Evolutionary conservation across 92 coral and sea anemone species (phyloP).

Genomic region (Virgularia gustaviana): DNA sequence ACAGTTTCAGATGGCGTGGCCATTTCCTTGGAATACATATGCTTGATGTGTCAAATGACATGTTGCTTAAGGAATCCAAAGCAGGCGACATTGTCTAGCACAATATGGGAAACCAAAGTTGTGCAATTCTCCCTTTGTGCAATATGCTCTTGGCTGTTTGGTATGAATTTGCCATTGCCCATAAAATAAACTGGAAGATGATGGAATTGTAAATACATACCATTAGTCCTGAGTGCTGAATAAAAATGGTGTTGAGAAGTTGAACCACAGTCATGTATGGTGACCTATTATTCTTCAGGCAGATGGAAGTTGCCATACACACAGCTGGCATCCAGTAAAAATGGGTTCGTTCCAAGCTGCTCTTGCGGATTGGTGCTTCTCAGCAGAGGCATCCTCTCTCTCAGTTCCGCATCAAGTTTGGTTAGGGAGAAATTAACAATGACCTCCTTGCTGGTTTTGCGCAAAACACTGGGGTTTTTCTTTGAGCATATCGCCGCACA

Average conservation of each 20-base stretch:
- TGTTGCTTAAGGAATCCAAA: neutral
- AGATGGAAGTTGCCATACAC: conserved; percentile 66
- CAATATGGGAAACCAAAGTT: no score
- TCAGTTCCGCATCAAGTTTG: conserved; percentile 36
- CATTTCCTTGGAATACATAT: no score
- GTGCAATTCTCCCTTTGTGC: no score
- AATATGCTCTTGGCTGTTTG: neutral
- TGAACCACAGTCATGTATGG: neutral
- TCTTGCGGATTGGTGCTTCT: conserved; percentile 35
- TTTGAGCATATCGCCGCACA: no score
- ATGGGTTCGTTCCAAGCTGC: conserved; percentile 30
- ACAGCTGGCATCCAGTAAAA: conserved; percentile 23
- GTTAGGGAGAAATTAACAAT: conserved; percentile 49
- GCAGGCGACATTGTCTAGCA: neutral
- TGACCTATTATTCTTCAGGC: conserved; percentile 45
- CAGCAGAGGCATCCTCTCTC: conserved; percentile 51
- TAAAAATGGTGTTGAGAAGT: neutral
- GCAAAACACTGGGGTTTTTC: no score
- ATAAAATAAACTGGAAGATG: neutral
- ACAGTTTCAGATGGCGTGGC: neutral
- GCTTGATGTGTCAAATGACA: neutral
- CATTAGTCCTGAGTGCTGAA: neutral
- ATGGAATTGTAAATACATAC: no score
- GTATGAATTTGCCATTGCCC: neutral
- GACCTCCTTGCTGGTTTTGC: conserved; percentile 49